These are phyloP conservation scores for Sphenopsis melanotis DNA, from an alignment of 2,797 vertebrate species.

Conservation along the genomic window DNA sequence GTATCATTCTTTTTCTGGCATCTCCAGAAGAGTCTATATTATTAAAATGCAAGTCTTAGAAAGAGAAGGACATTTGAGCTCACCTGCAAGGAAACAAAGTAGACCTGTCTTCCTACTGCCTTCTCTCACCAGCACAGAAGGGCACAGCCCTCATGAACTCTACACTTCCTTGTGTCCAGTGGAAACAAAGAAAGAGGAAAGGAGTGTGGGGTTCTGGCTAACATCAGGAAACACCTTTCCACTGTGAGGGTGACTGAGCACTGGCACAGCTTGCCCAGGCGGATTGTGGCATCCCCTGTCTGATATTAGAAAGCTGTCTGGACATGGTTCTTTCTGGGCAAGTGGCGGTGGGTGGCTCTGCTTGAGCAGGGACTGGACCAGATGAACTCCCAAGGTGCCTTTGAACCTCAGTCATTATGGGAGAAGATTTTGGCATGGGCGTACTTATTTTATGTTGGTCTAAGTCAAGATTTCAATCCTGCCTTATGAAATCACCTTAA, in stretches of 20 bases:
- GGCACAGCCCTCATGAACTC: neutral
- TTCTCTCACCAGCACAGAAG: neutral
- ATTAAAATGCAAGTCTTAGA: neutral
- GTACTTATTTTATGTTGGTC: neutral
- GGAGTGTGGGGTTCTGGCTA: neutral
- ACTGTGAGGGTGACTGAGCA: neutral
- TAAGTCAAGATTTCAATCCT: neutral
- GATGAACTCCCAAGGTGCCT: neutral
- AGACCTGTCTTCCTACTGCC: neutral
- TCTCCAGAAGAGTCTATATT: neutral
- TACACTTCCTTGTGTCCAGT: neutral
- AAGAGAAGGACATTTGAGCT: neutral
- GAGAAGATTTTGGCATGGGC: neutral
- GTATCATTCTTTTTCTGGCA: neutral
- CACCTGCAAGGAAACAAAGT: neutral
- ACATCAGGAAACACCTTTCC: neutral
- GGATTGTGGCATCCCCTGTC: neutral
- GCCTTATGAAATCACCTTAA: neutral
- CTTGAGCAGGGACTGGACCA: neutral
- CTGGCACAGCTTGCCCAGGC: neutral
- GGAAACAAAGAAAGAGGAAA: neutral
- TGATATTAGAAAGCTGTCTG: neutral
- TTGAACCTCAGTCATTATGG: neutral
- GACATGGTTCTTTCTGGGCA: neutral
- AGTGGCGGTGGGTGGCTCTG: neutral